Evolutionary conservation across 2,888 invertebrate species (phyloP), one percentile per base, ranked within the genome.

Genomic region (Epistrophe eligans): DNA sequence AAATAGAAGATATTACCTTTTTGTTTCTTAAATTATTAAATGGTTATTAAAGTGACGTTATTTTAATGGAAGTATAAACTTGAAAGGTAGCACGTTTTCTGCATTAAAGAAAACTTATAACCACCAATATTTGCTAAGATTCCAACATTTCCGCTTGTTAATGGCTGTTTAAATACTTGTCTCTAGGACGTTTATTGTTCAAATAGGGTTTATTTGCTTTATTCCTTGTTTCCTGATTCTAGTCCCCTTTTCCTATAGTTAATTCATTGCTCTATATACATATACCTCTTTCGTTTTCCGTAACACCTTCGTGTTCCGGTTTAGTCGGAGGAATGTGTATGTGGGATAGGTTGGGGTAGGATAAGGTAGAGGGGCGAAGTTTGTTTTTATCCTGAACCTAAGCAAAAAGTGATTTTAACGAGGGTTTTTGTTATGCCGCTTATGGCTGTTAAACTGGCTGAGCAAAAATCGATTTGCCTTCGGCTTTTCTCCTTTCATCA

Each of bases 101-200:
- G 43, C 38, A 50, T 67, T 50, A 67, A 67, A 38, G 35, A 50
- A 24, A 67, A 50, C 67, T 67, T 67, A 19, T 35, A 67, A 38
- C 64, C 35, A 38, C 43, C 67, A 66, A 48, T 50, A 70, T 70
- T 70, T 55, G 55, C 55, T 55, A 50, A 50, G 55, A 70, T 55
- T 70, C 28, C 38, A 43, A 40, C 70, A 70, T 70, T 70, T 70
- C 70, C 55, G 52, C 40, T 70, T 40, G 38, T 70, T 70, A 70
- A 70, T 55, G 52, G 55, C 48, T 70, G 70, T 70, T 70, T 55
- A 70, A 70, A 70, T 70, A 70, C 70, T 70, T 55, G 52, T 40
- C 55, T 55, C 35, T 55, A 70, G 70, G 70, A 55, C 55, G n/a
- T 55, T 70, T 70, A 55, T 70, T 70, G 55, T 70, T 55, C 55